Evolutionary conservation across 2,888 invertebrate species (phyloP).

Genomic region (Plebejus melissa): DNA sequence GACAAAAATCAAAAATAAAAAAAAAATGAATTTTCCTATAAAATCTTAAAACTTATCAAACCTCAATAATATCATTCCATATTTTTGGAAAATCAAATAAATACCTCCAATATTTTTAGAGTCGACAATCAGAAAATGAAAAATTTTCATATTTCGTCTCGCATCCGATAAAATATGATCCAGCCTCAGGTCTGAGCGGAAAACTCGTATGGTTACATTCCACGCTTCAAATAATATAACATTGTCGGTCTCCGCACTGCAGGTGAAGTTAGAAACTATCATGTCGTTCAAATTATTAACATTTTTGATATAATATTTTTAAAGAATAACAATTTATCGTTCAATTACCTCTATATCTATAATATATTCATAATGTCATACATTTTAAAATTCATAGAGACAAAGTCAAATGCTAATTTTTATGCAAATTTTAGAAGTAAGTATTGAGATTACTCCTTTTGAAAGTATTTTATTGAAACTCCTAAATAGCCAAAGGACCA

Average conservation of each 20-base stretch:
- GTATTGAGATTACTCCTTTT: too few species aligned
- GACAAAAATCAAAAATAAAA: neutral
- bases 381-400: too few species aligned
- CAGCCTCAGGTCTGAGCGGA: neutral
- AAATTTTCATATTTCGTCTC: slow-evolving; percentile 26
- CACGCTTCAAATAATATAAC: slow-evolving; percentile 18
- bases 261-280: slow-evolving; percentile 44
- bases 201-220: slow-evolving; percentile 11
- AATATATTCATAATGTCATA: too few species aligned
- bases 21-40: neutral
- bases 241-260: slow-evolving; percentile 43
- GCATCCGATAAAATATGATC: slow-evolving; percentile 23
- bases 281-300: slow-evolving; percentile 29
- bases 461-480: too few species aligned
- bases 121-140: slow-evolving; percentile 19
- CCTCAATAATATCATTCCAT: neutral
- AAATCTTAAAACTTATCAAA: neutral
- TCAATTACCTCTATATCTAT: neutral
- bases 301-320: neutral
- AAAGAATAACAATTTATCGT: neutral
- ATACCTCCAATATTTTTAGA: slow-evolving; percentile 9
- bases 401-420: too few species aligned
- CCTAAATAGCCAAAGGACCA: too few species aligned
- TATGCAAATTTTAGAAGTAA: too few species aligned
- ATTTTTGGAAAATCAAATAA: slow-evolving; percentile 3